Percentiles rank a stretch among this genome's conserved stretches.
phyloP scores from a whole-genome alignment of 2,888 invertebrate species.

The Hecatera dysodea region DNA sequence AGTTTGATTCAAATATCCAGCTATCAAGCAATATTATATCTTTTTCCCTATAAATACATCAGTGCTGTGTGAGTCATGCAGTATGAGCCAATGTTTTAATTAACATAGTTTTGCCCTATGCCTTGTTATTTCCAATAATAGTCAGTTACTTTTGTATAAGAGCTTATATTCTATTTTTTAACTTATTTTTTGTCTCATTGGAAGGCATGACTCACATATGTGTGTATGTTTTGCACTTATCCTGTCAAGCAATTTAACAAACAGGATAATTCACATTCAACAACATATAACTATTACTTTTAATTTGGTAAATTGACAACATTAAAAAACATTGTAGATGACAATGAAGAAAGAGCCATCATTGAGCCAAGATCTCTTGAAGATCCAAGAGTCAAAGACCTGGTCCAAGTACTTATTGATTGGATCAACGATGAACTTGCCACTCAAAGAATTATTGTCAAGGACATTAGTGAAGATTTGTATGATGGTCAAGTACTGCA shows the following conservation, averaged over 20 bases:
- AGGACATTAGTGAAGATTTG: conserved; percentile 98
- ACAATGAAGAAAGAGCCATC: conserved; percentile 99
- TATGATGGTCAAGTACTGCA: conserved; percentile 98
- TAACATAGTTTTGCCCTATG: neutral
- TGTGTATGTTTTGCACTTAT: conserved; percentile 29
- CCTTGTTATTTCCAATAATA: neutral
- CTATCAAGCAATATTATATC: neutral
- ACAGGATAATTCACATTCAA: conserved; percentile 45
- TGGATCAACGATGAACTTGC: conserved; percentile 99
- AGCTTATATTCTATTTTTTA: neutral
- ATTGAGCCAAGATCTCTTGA: conserved; percentile 97
- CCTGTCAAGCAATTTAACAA: conserved; percentile 42
- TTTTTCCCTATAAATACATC: conserved; percentile 4
- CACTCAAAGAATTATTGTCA: conserved; percentile 98
- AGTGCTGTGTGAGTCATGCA: conserved; percentile 29
- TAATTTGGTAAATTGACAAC: neutral
- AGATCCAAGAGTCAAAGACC: conserved; percentile 96
- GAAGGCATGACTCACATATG: conserved; percentile 40
- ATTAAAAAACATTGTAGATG: conserved; percentile 91
- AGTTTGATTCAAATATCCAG: neutral
- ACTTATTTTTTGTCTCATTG: neutral
- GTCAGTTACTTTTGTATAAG: neutral
- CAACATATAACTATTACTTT: neutral
- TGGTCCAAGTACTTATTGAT: conserved; percentile 96
- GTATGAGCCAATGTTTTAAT: conserved; percentile 17